Conservation (phyloP, 2,888 invertebrate species). For the Orthosia gracilis region DNA sequence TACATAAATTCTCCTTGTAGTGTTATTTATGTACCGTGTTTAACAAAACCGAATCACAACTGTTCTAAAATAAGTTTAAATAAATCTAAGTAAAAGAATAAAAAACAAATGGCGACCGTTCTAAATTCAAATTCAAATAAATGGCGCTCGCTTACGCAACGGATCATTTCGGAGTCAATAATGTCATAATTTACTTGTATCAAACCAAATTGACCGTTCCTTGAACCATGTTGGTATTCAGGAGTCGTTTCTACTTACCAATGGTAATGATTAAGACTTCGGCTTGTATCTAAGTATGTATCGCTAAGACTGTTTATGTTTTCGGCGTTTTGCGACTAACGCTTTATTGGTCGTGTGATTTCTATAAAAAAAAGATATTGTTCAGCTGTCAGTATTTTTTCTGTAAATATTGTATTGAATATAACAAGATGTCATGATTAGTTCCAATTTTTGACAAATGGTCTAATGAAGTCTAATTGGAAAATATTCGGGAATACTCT, state of each 20-base stretch:
- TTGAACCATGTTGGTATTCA: conserved; percentile 76
- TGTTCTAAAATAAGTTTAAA: too few species aligned
- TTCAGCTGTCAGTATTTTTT: too few species aligned
- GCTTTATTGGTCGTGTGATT: too few species aligned
- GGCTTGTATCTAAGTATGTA: conserved; percentile 12
- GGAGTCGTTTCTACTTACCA: conserved; percentile 64
- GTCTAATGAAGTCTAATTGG: neutral
- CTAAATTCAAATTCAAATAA: conserved; percentile 46
- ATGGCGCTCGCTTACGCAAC: conserved; percentile 50
- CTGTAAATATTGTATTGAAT: too few species aligned
- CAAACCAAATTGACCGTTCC: conserved; percentile 78
- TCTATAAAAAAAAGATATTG: too few species aligned
- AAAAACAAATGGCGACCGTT: conserved; percentile 9
- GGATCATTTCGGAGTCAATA: conserved; percentile 62
- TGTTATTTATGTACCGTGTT: too few species aligned
- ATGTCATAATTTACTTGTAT: conserved; percentile 74
- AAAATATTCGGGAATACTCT: neutral
- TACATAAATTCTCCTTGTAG: too few species aligned
- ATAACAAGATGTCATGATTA: too few species aligned
- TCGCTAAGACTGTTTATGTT: conserved; percentile 7
- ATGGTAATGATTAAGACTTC: conserved; percentile 55
- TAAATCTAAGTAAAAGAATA: neutral
- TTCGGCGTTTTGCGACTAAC: conserved; percentile 11
- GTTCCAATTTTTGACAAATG: too few species aligned
- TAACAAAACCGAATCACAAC: too few species aligned